Percentiles rank a stretch among this genome's conserved stretches.
Evolutionary conservation across 1,140 invertebrate genomes (phyloP).

Genomic region (Drosophila chauvacae): DNA sequence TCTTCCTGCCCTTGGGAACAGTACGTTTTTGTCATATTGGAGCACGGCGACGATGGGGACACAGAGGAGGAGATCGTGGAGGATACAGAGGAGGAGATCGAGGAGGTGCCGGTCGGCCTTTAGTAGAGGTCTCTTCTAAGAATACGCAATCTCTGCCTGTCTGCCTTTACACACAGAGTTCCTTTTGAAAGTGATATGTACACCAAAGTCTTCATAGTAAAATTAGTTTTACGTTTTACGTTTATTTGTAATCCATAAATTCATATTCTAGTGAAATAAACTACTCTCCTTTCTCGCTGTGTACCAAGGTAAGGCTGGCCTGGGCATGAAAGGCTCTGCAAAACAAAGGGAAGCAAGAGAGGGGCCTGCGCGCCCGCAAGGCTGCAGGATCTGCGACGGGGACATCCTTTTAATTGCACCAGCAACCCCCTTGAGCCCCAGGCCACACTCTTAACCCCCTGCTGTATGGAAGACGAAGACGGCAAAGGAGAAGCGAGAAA

Average conservation of each 20-base stretch:
- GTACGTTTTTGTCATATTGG: too few relatives aligned
- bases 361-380: constrained; percentile 21
- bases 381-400: constrained; percentile 11
- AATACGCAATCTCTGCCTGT: neutral
- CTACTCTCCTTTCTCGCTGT: constrained; percentile 6
- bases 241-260: neutral
- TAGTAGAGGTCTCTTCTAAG: neutral
- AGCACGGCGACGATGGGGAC: neutral
- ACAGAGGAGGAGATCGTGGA: neutral
- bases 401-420: constrained; percentile 56
- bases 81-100: neutral
- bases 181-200: neutral
- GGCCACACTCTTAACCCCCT: constrained; percentile 3
- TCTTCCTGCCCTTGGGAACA: neutral
- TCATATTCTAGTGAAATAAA: too few relatives aligned
- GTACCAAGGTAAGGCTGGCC: constrained; percentile 1
- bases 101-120: neutral
- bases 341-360: constrained; percentile 36
- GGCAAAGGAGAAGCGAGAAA: constrained; percentile 17
- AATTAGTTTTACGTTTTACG: neutral
- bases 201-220: neutral
- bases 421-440: constrained; percentile 22
- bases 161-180: too few relatives aligned
- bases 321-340: constrained; percentile 27
- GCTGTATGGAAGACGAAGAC: constrained; percentile 22